phyloP scores from a whole-genome alignment of 2,113 vertebrate species.

The Muntiacus muntjak region DNA sequence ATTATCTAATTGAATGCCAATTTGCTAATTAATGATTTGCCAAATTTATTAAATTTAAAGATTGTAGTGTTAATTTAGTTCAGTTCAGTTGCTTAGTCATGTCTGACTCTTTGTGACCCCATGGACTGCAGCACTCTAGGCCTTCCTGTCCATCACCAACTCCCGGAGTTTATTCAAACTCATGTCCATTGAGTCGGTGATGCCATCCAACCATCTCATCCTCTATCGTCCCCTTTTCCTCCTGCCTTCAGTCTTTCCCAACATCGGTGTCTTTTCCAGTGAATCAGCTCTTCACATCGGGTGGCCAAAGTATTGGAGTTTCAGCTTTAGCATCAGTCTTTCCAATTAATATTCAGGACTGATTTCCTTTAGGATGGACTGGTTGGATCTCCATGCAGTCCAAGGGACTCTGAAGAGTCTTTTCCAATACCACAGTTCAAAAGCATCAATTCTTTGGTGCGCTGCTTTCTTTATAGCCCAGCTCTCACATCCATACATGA shows the following conservation, averaged over 20 bases:
- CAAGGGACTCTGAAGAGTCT: neutral
- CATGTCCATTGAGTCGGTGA: neutral
- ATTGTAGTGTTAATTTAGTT: neutral
- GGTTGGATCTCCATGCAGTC: neutral
- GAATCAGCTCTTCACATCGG: neutral
- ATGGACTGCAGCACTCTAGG: neutral
- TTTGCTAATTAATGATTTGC: neutral
- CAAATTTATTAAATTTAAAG: neutral
- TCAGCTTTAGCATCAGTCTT: neutral
- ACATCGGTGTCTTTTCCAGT: neutral
- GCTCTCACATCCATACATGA: neutral
- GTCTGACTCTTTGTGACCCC: neutral
- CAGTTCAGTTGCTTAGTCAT: rapidly evolving
- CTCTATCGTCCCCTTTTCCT: neutral
- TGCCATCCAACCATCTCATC: neutral
- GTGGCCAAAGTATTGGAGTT: neutral
- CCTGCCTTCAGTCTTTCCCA: neutral
- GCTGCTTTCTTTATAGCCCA: neutral
- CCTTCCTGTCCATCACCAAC: neutral
- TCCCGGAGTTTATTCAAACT: neutral
- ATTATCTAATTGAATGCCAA: neutral
- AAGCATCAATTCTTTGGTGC: neutral
- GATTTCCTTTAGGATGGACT: neutral
- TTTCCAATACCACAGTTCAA: neutral
- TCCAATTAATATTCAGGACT: neutral